Base-by-base conservation (phyloP, 2,888 invertebrate species). In the Linnaemya tessellans region DNA sequence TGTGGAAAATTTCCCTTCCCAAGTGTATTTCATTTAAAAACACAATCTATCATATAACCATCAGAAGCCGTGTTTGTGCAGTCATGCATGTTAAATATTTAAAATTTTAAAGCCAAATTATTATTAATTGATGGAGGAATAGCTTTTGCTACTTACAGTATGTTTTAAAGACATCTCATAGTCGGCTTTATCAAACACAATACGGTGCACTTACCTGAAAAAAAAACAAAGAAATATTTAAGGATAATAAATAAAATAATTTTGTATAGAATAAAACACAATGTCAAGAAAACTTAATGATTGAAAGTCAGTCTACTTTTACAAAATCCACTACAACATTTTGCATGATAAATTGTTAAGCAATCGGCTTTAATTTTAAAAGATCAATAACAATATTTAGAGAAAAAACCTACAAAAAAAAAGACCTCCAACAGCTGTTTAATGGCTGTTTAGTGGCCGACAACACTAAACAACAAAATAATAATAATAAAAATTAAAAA, bases 371-470 rank as follows among this genome's bases (percentile, higher is more conserved):
- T 10, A 20, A 56, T 35, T 30, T 20, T 35, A 77, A 65, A 58
- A n/a, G 7, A 68, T 38, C 56, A 58, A 68, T 60, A 49, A 56
- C 5, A 49, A 38, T 18, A 46, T 58, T 18, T 35, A 15, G 51
- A 71, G 25, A 25, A 43, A 15, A 22, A 65, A 41, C n/a, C n/a
- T n/a, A n/a, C n/a, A 13, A 30, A 30, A 46, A 68, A 56, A 46
- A 58, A 77, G 15, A 58, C 43, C 20, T 60, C 58, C 77, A 78
- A 49, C 77, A 78, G 38, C 67, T 78, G 67, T 13, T 67, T 38
- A 49, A 78, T 46, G 56, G 20, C 22, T 43, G 43, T 46, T 65
- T 75, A 74, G 30, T 41, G 25, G 20, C 1, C 46, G n/a, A n/a
- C n/a, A n/a, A n/a, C n/a, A 30, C 43, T 43, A 30, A 7, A 30